Conservation (phyloP, 1,140 invertebrate species). For the Arctopsyche grandis region DNA sequence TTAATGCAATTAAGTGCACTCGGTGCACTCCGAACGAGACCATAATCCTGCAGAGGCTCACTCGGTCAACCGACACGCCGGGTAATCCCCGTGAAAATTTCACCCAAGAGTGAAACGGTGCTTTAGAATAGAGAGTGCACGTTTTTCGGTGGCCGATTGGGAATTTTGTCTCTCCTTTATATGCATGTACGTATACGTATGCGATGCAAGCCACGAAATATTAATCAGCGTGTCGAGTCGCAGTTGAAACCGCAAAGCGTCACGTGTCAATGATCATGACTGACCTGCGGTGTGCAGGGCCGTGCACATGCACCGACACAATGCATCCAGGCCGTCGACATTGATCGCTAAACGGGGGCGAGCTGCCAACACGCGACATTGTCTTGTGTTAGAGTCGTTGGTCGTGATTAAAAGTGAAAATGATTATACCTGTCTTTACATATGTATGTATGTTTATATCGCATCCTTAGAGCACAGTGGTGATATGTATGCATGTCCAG, state of each 20-base stretch:
- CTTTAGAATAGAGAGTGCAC: not conserved
- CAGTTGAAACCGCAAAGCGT: not conserved
- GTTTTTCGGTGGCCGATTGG: not conserved
- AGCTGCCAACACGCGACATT: too few relatives aligned
- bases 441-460: too few relatives aligned
- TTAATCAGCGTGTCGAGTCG: not conserved
- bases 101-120: not conserved
- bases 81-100: not conserved
- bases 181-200: too few relatives aligned
- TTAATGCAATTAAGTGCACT: slow-evolving; percentile 26
- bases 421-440: too few relatives aligned
- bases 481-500: too few relatives aligned
- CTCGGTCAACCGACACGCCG: not conserved
- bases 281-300: slow-evolving; percentile 19
- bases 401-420: too few relatives aligned
- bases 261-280: slow-evolving; percentile 24
- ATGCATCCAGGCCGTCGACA: not conserved
- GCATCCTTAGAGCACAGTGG: too few relatives aligned
- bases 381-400: too few relatives aligned
- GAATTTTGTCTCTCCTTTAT: not conserved
- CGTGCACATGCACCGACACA: not conserved
- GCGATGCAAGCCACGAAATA: not conserved
- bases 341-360: not conserved
- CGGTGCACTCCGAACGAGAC: not conserved
- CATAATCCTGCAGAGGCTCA: not conserved